Evolutionary conservation across 1,140 invertebrate genomes (phyloP).

Genomic region (Pristionchus pacificus): DNA sequence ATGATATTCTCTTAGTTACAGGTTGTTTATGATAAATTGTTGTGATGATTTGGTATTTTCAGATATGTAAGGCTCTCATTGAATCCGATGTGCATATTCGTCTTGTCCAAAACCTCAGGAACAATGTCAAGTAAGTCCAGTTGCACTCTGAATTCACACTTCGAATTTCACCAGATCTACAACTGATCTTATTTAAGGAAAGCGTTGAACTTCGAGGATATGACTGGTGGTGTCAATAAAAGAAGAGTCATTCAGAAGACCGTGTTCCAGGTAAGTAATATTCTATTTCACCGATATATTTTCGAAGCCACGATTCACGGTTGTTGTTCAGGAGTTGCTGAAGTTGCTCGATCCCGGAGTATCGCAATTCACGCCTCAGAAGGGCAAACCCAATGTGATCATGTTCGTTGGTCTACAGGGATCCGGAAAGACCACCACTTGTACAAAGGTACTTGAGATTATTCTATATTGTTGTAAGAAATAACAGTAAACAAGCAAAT

Average conservation of each 20-base stretch:
- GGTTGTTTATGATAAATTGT: not conserved
- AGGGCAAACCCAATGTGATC: conserved; percentile 90
- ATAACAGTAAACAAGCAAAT: too few relatives aligned
- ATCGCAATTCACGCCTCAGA: conserved; percentile 89
- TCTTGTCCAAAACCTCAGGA: conserved; percentile 87
- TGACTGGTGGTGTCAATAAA: conserved; percentile 97
- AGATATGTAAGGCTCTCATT: conserved; percentile 90
- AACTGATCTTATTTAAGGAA: conserved; percentile 59
- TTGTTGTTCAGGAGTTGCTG: conserved; percentile 64
- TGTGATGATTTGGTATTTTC: not conserved
- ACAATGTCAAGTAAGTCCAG: conserved; percentile 78
- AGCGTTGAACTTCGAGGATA: conserved; percentile 98
- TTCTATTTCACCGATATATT: too few relatives aligned
- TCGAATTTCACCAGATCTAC: not conserved
- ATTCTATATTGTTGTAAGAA: conserved; percentile 4
- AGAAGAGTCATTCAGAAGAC: conserved; percentile 95
- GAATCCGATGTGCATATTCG: conserved; percentile 98
- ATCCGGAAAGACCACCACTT: conserved; percentile 98
- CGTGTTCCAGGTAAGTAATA: conserved; percentile 84
- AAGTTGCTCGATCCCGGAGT: conserved; percentile 97
- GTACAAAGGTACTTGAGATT: conserved; percentile 73
- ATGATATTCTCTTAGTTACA: too few relatives aligned
- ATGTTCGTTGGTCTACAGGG: conserved; percentile 99
- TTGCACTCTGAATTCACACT: too few relatives aligned
- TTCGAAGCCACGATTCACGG: not conserved